Evolutionary conservation across 2,888 invertebrate genomes (phyloP).

Genomic region (Beris chalybata): DNA sequence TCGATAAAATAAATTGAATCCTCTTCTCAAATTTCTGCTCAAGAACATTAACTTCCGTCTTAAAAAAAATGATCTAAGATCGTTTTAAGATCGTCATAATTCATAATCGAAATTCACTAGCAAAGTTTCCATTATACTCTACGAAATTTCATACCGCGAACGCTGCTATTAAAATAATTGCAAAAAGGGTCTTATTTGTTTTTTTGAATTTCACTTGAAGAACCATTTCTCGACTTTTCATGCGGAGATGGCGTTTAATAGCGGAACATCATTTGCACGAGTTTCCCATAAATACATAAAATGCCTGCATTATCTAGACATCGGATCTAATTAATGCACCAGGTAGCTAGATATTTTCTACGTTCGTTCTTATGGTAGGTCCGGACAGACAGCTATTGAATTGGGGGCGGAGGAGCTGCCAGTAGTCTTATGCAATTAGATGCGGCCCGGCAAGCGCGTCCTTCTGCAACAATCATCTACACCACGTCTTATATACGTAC

Average conservation of each 20-base stretch:
- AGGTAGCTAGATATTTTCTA: slow-evolving; percentile 17
- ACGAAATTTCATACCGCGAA: no score
- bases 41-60: no score
- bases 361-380: not conserved
- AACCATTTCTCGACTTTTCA: no score
- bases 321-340: slow-evolving; percentile 32
- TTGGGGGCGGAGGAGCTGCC: not conserved
- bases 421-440: slow-evolving; percentile 22
- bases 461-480: no score
- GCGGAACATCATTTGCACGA: slow-evolving; percentile 36
- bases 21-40: no score
- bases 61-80: slow-evolving; percentile 3
- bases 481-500: no score
- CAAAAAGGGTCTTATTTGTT: no score
- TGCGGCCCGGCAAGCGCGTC: not conserved
- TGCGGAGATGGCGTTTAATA: slow-evolving; percentile 23
- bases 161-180: no score
- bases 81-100: slow-evolving; percentile 9
- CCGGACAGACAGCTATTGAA: not conserved
- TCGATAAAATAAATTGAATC: no score
- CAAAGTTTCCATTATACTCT: not conserved
- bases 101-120: slow-evolving; percentile 10
- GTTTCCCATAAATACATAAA: slow-evolving; percentile 36
- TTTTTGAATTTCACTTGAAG: no score
- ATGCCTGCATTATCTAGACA: slow-evolving; percentile 33